phyloP scores from a whole-genome alignment of 2,888 invertebrate genomes.

The Actias luna region DNA sequence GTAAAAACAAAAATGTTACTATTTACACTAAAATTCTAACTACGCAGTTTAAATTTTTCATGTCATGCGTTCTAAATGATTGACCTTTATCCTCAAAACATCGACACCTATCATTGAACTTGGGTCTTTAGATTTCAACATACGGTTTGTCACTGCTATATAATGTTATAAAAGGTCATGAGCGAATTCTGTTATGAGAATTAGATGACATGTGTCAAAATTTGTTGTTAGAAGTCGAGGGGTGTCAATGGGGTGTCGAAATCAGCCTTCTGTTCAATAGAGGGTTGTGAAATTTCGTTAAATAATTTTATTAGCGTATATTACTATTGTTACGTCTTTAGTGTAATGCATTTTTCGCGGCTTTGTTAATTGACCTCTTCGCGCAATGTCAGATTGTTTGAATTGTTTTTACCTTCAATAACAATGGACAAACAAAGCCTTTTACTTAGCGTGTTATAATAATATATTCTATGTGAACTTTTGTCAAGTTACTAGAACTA shows the following conservation, averaged over 20 bases:
- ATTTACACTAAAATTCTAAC: not conserved
- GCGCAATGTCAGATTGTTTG: slow-evolving; percentile 56
- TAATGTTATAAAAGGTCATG: slow-evolving; percentile 60
- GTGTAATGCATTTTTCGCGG: slow-evolving; percentile 60
- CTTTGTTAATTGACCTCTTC: slow-evolving; percentile 64
- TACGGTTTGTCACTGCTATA: slow-evolving; percentile 39
- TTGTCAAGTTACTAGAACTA: not conserved
- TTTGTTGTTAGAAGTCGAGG: slow-evolving; percentile 42
- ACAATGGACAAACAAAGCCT: slow-evolving; percentile 14
- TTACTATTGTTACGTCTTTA: slow-evolving; percentile 63
- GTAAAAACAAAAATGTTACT: not conserved
- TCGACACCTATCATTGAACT: slow-evolving; percentile 61
- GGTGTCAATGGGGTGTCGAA: slow-evolving; percentile 68
- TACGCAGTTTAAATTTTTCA: not conserved
- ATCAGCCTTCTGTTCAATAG: slow-evolving; percentile 58
- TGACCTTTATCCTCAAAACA: slow-evolving; percentile 31
- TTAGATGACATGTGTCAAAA: slow-evolving; percentile 62
- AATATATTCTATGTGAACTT: slow-evolving; percentile 10
- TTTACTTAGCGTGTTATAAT: slow-evolving; percentile 15
- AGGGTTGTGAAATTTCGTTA: slow-evolving; percentile 65
- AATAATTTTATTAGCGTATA: slow-evolving; percentile 66
- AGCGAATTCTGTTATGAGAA: slow-evolving; percentile 49
- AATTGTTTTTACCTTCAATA: slow-evolving; percentile 50
- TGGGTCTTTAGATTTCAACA: slow-evolving; percentile 47
- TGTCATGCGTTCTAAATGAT: slow-evolving; percentile 19